A percentile compares a stretch with the other conserved stretches of the same genome.
phyloP scores from a whole-genome alignment of 2,888 invertebrate species.

The Chrysodeixis includens region DNA sequence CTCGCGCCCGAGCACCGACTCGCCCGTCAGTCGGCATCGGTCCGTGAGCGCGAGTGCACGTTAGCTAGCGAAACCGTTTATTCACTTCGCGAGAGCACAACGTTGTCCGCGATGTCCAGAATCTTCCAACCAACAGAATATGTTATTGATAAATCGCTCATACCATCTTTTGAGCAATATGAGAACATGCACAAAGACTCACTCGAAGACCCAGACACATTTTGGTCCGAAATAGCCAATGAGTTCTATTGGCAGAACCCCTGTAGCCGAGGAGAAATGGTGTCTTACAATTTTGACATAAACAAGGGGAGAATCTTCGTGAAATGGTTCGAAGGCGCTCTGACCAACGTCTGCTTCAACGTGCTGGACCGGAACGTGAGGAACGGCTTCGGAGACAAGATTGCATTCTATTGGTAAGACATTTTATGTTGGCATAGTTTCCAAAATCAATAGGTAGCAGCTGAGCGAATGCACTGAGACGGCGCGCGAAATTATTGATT shows the following conservation, averaged over 20 bases:
- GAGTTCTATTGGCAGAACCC: constrained; percentile 98
- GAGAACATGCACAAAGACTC: constrained; percentile 95
- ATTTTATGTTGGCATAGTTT: constrained; percentile 56
- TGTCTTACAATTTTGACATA: constrained; percentile 97
- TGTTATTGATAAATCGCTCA: constrained; percentile 91
- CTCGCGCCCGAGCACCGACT: constrained; percentile 20
- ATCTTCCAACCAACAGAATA: constrained; percentile 90
- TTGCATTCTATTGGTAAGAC: constrained; percentile 98
- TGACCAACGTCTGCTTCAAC: constrained; percentile 99
- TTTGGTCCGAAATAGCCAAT: constrained; percentile 98
- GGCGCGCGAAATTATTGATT: constrained; percentile 85
- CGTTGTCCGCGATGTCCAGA: constrained; percentile 89
- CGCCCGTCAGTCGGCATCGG: constrained; percentile 28
- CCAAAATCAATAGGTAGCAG: constrained; percentile 81
- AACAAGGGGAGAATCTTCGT: constrained; percentile 96
- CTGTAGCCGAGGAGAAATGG: constrained; percentile 92
- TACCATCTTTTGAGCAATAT: constrained; percentile 91
- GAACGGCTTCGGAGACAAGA: constrained; percentile 95
- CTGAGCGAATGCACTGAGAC: constrained; percentile 80
- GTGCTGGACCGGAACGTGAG: constrained; percentile 97
- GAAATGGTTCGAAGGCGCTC: constrained; percentile 98
- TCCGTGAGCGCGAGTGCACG: constrained; percentile 37
- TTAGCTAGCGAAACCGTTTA: constrained; percentile 29
- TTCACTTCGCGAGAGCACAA: constrained; percentile 37
- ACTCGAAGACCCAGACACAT: constrained; percentile 95